phyloP scores from a whole-genome alignment of 2,888 invertebrate species.

The Hofmannophila pseudospretella region DNA sequence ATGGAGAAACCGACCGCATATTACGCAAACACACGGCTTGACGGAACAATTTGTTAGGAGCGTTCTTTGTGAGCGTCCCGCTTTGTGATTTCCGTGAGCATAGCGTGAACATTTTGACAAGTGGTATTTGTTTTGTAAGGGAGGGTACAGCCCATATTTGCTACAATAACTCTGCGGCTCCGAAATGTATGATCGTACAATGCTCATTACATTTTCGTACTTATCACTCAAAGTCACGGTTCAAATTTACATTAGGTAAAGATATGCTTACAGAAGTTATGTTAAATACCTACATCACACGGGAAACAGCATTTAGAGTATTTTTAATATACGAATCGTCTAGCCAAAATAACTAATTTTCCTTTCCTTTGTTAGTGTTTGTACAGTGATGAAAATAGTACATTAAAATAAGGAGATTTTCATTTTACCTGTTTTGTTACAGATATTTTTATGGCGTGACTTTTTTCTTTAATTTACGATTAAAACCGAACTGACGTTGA shows the following conservation, averaged over 20 bases:
- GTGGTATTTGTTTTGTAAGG: constrained; percentile 63
- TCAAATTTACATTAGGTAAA: too few species aligned
- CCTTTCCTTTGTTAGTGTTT: not conserved
- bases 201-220: not conserved
- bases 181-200: constrained; percentile 16
- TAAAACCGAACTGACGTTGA: too few species aligned
- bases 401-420: too few species aligned
- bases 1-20: constrained; percentile 50
- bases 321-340: constrained; percentile 13
- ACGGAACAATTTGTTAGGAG: constrained; percentile 65
- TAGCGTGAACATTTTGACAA: constrained; percentile 71
- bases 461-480: too few species aligned
- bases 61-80: constrained; percentile 68
- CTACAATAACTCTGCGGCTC: constrained; percentile 40
- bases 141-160: constrained; percentile 12
- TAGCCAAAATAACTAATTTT: constrained; percentile 8
- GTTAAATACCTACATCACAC: not conserved
- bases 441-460: too few species aligned
- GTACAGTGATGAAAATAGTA: too few species aligned
- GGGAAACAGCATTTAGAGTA: constrained; percentile 4
- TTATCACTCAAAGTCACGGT: not conserved
- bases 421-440: too few species aligned
- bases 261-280: not conserved
- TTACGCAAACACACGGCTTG: constrained; percentile 55
- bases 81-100: constrained; percentile 65